Percentiles rank a stretch among this genome's conserved stretches.
Conservation (phyloP, 2,113 vertebrate genomes). For the Protobothrops mucrosquamatus region DNA sequence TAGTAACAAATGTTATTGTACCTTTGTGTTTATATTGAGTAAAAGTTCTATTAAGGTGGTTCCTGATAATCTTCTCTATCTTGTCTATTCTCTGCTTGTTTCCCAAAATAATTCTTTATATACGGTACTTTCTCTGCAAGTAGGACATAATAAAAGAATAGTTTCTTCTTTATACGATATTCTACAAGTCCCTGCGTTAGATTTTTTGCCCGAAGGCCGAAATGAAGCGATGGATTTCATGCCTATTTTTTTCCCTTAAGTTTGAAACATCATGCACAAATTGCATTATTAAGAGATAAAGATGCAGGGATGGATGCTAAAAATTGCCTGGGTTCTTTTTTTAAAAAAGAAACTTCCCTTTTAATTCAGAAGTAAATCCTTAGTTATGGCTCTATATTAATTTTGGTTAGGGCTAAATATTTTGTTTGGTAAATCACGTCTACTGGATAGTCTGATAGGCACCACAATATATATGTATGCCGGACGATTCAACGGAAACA, state of each 20-base stretch:
- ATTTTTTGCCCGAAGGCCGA: not conserved
- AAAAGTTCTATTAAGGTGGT: not conserved
- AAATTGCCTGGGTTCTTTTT: not conserved
- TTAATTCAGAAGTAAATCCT: not conserved
- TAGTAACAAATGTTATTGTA: not conserved
- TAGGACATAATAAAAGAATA: not conserved
- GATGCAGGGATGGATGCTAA: not conserved
- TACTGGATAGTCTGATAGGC: not conserved
- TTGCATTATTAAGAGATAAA: not conserved
- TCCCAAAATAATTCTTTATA: not conserved
- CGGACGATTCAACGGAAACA: not conserved
- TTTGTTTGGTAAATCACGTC: not conserved
- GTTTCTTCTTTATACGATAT: not conserved
- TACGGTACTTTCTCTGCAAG: not conserved
- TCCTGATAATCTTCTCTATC: not conserved
- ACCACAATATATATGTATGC: not conserved
- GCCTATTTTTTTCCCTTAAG: not conserved
- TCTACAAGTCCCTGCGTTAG: not conserved
- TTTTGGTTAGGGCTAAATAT: not conserved
- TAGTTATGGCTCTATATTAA: not conserved
- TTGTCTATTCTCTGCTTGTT: not conserved
- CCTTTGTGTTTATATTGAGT: not conserved
- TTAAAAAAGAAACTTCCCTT: not conserved
- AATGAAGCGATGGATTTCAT: not conserved
- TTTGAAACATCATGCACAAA: not conserved